These are phyloP conservation scores for Phaonia tiefii DNA, from an alignment of 2,888 invertebrate genomes.

Conservation along the genomic window DNA sequence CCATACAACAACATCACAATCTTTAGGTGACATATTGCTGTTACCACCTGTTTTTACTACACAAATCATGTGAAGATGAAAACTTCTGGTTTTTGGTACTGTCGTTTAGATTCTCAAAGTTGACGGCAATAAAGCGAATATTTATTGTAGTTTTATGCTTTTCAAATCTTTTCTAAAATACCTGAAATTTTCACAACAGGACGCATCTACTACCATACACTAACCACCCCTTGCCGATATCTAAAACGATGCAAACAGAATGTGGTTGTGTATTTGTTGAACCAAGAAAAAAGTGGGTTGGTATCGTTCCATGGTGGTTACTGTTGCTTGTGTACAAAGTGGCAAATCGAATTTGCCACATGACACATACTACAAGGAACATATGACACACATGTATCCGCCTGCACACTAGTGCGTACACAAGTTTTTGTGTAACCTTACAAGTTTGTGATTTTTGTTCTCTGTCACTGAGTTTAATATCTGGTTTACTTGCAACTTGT, in stretches of 20 bases:
- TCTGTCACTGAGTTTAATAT: constrained; percentile 6
- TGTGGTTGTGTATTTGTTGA: constrained; percentile 4
- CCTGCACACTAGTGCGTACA: no score
- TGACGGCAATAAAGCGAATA: constrained; percentile 59
- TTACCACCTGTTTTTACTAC: constrained; percentile 60
- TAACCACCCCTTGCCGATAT: no score
- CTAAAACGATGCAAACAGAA: neutral
- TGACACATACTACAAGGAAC: neutral
- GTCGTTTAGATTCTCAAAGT: constrained; percentile 54
- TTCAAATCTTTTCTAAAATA: constrained; percentile 52
- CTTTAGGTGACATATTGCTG: constrained; percentile 57
- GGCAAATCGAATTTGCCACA: constrained; percentile 37
- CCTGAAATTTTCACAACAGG: constrained; percentile 23
- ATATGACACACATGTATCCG: neutral
- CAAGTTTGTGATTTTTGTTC: no score
- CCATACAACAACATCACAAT: no score
- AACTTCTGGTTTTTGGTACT: constrained; percentile 35
- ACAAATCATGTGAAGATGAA: constrained; percentile 56
- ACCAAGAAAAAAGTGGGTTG: constrained; percentile 30
- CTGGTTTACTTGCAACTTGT: neutral
- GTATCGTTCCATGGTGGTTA: neutral
- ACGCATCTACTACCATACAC: no score
- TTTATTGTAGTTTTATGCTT: constrained; percentile 65
- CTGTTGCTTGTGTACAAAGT: neutral
- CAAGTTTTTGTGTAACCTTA: no score